These are phyloP conservation scores for Eclectus roratus DNA, from an alignment of 2,113 vertebrate species.

Conservation along the genomic window DNA sequence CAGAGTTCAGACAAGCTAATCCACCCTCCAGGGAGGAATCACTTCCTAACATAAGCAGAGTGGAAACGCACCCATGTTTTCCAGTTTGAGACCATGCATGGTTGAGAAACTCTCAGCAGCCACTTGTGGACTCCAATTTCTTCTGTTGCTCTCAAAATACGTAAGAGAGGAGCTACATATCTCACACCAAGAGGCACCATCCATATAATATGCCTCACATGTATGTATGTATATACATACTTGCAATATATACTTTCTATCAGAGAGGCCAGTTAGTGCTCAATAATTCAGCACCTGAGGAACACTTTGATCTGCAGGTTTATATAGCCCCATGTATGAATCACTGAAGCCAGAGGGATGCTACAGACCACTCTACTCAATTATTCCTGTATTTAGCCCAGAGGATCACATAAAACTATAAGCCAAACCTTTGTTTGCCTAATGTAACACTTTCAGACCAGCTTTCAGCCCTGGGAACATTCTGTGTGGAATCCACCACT, in stretches of 20 bases:
- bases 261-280: background rate
- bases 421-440: background rate
- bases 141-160: background rate
- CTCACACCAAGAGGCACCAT: background rate
- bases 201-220: background rate
- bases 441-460: background rate
- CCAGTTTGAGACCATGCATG: background rate
- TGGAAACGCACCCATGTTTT: background rate
- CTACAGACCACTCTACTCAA: background rate
- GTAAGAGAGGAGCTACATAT: fast-evolving
- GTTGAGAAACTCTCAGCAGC: background rate
- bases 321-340: background rate
- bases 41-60: background rate
- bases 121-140: background rate
- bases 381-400: background rate
- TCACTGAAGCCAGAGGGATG: background rate
- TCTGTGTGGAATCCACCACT: background rate
- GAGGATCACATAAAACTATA: background rate
- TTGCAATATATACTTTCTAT: background rate
- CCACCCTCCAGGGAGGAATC: background rate
- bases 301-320: background rate
- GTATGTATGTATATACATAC: background rate
- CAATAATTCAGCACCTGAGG: background rate
- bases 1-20: background rate
- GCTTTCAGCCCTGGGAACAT: background rate